Conservation (phyloP, 64 coral and sea anemone species). For the Stichodactyla mertensii region DNA sequence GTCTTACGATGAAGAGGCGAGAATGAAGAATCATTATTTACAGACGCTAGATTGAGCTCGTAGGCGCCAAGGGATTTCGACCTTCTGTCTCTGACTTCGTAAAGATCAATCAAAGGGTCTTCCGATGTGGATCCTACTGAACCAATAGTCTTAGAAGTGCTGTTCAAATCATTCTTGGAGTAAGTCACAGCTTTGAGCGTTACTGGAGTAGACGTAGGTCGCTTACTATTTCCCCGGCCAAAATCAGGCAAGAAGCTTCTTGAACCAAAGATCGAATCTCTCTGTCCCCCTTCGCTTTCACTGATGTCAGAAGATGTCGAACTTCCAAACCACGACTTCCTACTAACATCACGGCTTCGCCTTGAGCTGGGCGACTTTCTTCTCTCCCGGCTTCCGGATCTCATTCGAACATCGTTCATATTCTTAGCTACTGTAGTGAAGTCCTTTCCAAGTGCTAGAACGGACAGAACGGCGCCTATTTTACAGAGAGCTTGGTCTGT, state of each 20-base stretch:
- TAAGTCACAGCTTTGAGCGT: constrained; percentile 72
- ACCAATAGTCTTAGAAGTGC: not conserved
- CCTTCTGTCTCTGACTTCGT: constrained; percentile 37
- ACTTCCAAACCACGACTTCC: constrained; percentile 65
- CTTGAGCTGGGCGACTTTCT: constrained; percentile 57
- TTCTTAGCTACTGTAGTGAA: constrained; percentile 43
- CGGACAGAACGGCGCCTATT: constrained; percentile 48
- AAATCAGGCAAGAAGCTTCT: constrained; percentile 15
- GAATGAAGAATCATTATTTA: not conserved
- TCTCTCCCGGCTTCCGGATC: constrained; percentile 39
- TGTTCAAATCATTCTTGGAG: constrained; percentile 23
- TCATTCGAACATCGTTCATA: constrained; percentile 26
- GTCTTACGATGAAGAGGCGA: not conserved
- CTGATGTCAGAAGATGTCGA: constrained; percentile 2
- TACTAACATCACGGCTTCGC: constrained; percentile 66
- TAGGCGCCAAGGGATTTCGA: constrained; percentile 39
- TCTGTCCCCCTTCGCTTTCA: not conserved
- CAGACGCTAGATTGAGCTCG: constrained; percentile 20
- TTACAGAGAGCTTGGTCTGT: constrained; percentile 64
- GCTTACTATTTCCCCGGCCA: constrained; percentile 28
- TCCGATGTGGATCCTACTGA: not conserved
- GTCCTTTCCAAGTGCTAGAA: constrained; percentile 51
- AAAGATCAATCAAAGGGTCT: constrained; percentile 33
- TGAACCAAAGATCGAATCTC: not conserved
- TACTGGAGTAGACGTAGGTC: constrained; percentile 78